These are phyloP conservation scores for Peromyscus eremicus DNA, from an alignment of 2,797 vertebrate species.

Conservation along the genomic window DNA sequence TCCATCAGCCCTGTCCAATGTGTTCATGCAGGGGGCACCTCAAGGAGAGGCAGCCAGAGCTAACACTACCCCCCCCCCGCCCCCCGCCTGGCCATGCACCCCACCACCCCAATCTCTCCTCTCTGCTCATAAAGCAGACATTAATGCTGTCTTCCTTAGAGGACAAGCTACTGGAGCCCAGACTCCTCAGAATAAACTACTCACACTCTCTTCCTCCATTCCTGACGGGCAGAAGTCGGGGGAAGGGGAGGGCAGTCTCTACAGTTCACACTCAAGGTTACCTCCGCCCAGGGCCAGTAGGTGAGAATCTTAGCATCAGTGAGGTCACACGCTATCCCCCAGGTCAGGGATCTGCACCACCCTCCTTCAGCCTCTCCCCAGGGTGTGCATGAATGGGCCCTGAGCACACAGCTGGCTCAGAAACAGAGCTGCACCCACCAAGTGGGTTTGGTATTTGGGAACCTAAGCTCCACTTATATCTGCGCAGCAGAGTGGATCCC, in stretches of 20 bases:
- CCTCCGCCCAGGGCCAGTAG: too few species aligned
- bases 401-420: too few species aligned
- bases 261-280: not conserved
- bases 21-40: not conserved
- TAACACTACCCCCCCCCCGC: not conserved
- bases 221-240: not conserved
- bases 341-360: not conserved
- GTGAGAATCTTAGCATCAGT: not conserved
- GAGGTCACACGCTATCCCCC: too few species aligned
- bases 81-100: not conserved
- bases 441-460: not conserved
- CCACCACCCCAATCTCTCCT: too few species aligned
- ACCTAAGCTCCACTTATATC: not conserved
- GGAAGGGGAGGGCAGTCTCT: rapidly evolving
- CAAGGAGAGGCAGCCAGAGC: not conserved
- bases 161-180: not conserved
- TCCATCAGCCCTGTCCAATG: not conserved
- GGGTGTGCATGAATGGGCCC: not conserved
- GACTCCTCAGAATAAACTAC: not conserved
- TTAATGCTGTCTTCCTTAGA: not conserved
- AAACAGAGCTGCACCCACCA: not conserved
- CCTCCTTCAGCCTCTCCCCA: not conserved
- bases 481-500: not conserved
- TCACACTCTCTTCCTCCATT: not conserved
- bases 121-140: not conserved